Evolutionary conservation across 2,888 invertebrate genomes (phyloP).

Genomic region (Coronaproctus castanopsis): DNA sequence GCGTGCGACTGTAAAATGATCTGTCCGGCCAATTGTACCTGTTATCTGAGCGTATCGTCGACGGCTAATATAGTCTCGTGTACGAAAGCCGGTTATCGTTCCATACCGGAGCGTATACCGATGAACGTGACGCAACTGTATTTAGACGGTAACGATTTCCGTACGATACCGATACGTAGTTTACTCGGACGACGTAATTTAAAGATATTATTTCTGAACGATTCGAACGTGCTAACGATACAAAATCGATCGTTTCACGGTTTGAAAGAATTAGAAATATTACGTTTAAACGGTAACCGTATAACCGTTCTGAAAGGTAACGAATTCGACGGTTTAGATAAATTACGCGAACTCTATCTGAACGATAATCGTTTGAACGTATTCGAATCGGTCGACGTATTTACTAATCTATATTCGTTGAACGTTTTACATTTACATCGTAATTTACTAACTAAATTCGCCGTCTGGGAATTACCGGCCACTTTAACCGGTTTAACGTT

Average conservation of each 20-base stretch:
- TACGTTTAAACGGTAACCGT: constrained; percentile 55
- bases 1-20: constrained; percentile 86
- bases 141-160: constrained; percentile 63
- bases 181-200: constrained; percentile 67
- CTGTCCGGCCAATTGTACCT: constrained; percentile 68
- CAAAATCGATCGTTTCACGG: constrained; percentile 70
- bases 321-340: constrained; percentile 59
- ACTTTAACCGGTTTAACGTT: constrained; percentile 41
- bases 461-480: constrained; percentile 49
- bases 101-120: constrained; percentile 60
- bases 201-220: constrained; percentile 52
- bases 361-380: constrained; percentile 49
- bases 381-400: constrained; percentile 52
- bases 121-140: constrained; percentile 80
- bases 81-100: constrained; percentile 44
- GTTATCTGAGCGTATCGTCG: constrained; percentile 75
- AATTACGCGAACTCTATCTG: constrained; percentile 47
- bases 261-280: constrained; percentile 48
- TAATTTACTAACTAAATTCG: constrained; percentile 45
- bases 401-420: constrained; percentile 41
- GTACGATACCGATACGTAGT: constrained; percentile 53
- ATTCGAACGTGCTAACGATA: constrained; percentile 53
- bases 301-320: constrained; percentile 48
- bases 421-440: constrained; percentile 46
- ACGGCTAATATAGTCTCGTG: constrained; percentile 70